phyloP scores from a whole-genome alignment of 37 sponge, comb jelly and placozoan species.

The Cliona cf. orientalis region DNA sequence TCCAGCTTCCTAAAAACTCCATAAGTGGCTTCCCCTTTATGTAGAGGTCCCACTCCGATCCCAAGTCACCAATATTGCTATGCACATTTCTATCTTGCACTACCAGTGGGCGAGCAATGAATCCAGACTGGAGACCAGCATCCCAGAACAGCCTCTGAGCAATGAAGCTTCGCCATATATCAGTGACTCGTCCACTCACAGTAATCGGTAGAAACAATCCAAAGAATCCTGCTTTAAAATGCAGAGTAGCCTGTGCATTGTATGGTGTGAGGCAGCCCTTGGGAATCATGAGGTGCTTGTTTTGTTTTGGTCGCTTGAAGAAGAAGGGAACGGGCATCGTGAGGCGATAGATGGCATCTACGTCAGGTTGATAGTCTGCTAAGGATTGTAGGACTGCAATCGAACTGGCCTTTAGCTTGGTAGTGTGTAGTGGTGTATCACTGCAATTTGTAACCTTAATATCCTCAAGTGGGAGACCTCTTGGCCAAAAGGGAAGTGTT shows the following conservation, averaged over 20 bases:
- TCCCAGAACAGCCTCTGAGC: conserved; percentile 58
- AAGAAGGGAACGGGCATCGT: conserved; percentile 54
- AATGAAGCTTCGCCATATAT: conserved; percentile 71
- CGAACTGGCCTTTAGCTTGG: not conserved
- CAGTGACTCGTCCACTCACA: conserved; percentile 49
- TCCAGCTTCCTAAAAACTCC: conserved; percentile 38
- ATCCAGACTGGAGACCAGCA: conserved; percentile 35
- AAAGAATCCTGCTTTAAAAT: conserved; percentile 41
- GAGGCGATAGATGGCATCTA: conserved; percentile 69
- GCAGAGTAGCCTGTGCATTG: conserved; percentile 68
- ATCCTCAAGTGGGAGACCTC: conserved; percentile 58
- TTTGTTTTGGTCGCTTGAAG: conserved; percentile 39
- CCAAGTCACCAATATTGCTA: conserved; percentile 40
- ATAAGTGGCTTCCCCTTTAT: conserved; percentile 46
- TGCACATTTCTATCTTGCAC: conserved; percentile 56
- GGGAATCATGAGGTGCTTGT: conserved; percentile 38
- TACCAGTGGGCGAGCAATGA: conserved; percentile 42
- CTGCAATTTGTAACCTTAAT: conserved; percentile 10
- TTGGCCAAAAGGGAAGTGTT: conserved; percentile 54
- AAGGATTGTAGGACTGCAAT: conserved; percentile 60
- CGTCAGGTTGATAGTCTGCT: conserved; percentile 68
- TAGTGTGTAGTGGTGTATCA: conserved; percentile 10
- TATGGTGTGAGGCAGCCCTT: conserved; percentile 53
- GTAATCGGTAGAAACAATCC: conserved; percentile 60
- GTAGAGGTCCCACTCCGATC: conserved; percentile 57